These are phyloP conservation scores for Grammomys surdaster DNA, from an alignment of 2,113 vertebrate genomes.

Conservation along the genomic window DNA sequence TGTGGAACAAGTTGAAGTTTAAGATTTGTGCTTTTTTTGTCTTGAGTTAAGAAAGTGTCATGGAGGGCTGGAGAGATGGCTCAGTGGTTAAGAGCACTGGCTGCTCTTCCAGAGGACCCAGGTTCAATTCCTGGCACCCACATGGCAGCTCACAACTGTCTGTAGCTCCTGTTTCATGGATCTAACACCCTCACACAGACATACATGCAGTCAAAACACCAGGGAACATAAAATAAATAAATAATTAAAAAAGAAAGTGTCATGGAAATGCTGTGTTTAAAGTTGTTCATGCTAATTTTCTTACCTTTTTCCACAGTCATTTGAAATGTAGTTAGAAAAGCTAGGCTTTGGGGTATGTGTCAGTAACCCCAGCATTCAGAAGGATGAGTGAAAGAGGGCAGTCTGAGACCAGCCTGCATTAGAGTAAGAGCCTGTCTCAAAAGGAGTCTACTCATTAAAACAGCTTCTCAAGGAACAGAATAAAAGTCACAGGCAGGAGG, in stretches of 20 bases:
- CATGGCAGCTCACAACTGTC: too few relatives aligned
- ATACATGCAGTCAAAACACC: too few relatives aligned
- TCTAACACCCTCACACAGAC: too few relatives aligned
- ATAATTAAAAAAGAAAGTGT: too few relatives aligned
- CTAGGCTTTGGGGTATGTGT: not conserved
- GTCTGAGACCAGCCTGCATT: not conserved
- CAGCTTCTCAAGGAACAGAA: not conserved
- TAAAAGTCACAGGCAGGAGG: not conserved
- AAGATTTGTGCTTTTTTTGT: not conserved
- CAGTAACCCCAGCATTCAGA: too few relatives aligned
- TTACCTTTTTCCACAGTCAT: not conserved
- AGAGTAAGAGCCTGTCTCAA: not conserved
- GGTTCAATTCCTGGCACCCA: too few relatives aligned
- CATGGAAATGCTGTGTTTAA: not conserved
- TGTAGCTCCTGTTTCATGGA: too few relatives aligned
- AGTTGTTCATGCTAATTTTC: not conserved
- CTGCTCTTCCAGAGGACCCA: too few relatives aligned
- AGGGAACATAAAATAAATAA: too few relatives aligned
- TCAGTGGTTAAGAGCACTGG: too few relatives aligned
- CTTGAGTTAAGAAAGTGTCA: not conserved
- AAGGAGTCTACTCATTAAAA: not conserved
- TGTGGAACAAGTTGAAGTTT: not conserved
- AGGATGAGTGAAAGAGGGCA: not conserved
- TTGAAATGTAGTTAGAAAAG: not conserved
- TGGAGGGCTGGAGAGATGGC: not conserved